A percentile compares a stretch with the other conserved stretches of the same genome.
These are phyloP conservation scores for Sycobia sp. DNA, from an alignment of 1,140 invertebrate genomes.

Conservation along the genomic window DNA sequence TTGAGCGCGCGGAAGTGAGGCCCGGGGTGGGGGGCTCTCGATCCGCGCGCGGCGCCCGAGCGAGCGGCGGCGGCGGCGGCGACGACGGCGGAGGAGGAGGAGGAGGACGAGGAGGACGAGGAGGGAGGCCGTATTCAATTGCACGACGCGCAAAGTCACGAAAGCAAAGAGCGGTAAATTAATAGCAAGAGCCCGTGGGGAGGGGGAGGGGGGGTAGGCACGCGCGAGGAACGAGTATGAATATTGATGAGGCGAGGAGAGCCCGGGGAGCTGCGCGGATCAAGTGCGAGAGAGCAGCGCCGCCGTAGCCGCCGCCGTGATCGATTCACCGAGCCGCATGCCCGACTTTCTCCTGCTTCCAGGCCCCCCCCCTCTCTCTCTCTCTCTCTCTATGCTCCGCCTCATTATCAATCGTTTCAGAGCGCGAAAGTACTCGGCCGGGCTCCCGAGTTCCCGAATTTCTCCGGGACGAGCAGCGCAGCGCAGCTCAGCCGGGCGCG, in stretches of 20 bases:
- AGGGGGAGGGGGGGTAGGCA: no score
- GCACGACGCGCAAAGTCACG: constrained; percentile 9
- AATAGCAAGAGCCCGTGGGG: constrained; percentile 4
- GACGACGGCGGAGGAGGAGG: no score
- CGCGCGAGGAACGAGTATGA: constrained; percentile 12
- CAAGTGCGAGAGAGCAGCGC: not conserved
- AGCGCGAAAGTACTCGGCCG: no score
- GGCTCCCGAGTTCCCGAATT: no score
- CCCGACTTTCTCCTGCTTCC: not conserved
- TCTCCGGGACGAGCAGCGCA: no score
- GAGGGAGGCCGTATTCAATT: not conserved
- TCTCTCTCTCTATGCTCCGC: no score
- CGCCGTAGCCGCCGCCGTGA: not conserved
- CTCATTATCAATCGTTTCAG: not conserved
- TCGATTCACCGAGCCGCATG: not conserved
- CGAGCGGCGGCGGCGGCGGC: not conserved
- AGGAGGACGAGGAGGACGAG: not conserved
- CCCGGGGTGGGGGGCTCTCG: no score
- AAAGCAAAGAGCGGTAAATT: constrained; percentile 7
- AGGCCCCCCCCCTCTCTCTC: not conserved
- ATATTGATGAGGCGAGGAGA: constrained; percentile 15
- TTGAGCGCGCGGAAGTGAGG: not conserved
- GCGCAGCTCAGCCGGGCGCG: no score
- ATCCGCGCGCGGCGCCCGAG: not conserved
- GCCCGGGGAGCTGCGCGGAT: not conserved